A percentile compares a stretch with the other conserved stretches of the same genome.
Conservation (phyloP, 2,797 vertebrate genomes). For the Danio choprae region DNA sequence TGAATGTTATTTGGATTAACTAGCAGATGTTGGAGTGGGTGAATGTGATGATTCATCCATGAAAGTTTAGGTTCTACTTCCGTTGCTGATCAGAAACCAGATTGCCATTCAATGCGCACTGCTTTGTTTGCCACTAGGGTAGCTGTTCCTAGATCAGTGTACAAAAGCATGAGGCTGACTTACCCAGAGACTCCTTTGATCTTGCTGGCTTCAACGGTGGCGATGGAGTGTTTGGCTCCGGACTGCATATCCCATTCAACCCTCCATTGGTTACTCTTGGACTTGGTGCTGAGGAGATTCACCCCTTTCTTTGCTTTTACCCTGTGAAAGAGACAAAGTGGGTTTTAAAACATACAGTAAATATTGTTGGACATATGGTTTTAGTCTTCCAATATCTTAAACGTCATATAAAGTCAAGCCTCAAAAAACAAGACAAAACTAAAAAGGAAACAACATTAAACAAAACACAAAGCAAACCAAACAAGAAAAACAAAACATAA, state of each 20-base stretch:
- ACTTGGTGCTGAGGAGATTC: constrained; percentile 90
- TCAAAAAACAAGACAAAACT: too few species aligned
- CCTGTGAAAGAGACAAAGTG: constrained; percentile 72
- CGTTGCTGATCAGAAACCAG: constrained; percentile 15
- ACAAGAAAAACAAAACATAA: too few species aligned
- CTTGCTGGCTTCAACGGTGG: constrained; percentile 90
- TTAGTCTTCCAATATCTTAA: too few species aligned
- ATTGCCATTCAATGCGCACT: not conserved
- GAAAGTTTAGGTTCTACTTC: constrained; percentile 9
- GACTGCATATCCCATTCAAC: constrained; percentile 92
- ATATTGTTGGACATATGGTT: not conserved
- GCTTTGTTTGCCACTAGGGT: not conserved
- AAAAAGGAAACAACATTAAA: too few species aligned
- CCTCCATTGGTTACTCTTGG: constrained; percentile 90
- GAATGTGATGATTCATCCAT: not conserved
- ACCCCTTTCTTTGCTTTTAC: constrained; percentile 99
- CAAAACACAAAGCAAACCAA: too few species aligned
- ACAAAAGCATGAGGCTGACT: constrained; percentile 57
- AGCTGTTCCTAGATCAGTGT: constrained; percentile 16
- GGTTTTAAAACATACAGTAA: constrained; percentile 54
- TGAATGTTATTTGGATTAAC: constrained; percentile 9
- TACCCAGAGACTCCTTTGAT: constrained; percentile 81
- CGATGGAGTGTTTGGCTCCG: constrained; percentile 95
- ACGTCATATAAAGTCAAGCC: too few species aligned
- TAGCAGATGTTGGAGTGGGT: constrained; percentile 11